Base-by-base conservation (phyloP, 2,113 vertebrate species). In the Sylvietta virens region DNA sequence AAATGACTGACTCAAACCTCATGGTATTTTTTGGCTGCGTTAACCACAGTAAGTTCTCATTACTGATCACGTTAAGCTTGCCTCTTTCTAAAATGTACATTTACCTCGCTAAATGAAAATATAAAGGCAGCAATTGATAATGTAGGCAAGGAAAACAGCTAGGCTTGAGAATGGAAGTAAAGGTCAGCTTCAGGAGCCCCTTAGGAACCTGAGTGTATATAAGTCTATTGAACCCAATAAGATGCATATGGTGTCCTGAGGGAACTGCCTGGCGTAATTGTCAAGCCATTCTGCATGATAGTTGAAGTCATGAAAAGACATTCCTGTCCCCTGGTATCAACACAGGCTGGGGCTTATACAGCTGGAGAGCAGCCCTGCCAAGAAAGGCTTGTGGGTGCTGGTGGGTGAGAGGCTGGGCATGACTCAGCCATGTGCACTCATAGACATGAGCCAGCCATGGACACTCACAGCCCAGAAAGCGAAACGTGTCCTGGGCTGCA, bases 331-430 rank as follows among this genome's bases (percentile, higher is more conserved):
- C 44, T 37, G 17, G 17, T 58, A 76, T 37, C 22, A 50, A 18
- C 21, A 22, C 8, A 35, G 26, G 14, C 21, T 27, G 44, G 7
- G 19, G n/a, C 2, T 5, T 57, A 22, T 66, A 35, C 30, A 50
- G 8, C 17, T 35, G 6, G 8, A 57, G 26, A 17, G 5, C 13
- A 37, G 21, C 31, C 9, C 27, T 67, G 37, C 13, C 0, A 0
- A 76, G 51, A 48, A 48, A 20, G 20, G 1, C 11, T 33, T 39
- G 28, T 14, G 9, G 3, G 4, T 54, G 22, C 20, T 67, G 61
- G 44, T 35, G 31, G 7, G 1, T 4, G 37, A 86, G 31, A 86
- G 44, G 14, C 16, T 76, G 37, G 27, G 37, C 3, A 31, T n/a
- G 35, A 65, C 15, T 24, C 30, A 40, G 30, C 6, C 0, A 13